These are phyloP conservation scores for Hetaerina americana DNA, from an alignment of 1,140 invertebrate genomes.

Conservation along the genomic window DNA sequence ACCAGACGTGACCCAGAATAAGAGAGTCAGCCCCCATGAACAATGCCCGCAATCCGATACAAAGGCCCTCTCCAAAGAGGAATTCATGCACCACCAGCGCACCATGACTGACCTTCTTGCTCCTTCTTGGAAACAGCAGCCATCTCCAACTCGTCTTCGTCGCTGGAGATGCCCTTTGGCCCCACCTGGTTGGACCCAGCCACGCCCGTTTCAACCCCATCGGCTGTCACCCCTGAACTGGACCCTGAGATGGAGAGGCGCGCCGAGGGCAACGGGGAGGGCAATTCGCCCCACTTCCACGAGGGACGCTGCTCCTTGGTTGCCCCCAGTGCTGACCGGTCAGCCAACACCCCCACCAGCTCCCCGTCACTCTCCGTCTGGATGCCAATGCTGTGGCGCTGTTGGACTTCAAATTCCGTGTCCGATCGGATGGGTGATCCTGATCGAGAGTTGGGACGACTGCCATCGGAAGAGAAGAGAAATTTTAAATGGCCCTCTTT, in stretches of 20 bases:
- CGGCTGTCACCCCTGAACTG: not conserved
- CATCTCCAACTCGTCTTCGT: conserved; percentile 16
- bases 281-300: conserved; percentile 97
- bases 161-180: conserved; percentile 15
- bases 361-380: conserved; percentile 9
- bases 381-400: conserved; percentile 9
- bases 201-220: not conserved
- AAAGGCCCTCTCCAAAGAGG: no score
- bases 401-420: conserved; percentile 73
- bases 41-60: no score
- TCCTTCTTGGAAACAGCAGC: conserved; percentile 4
- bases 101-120: conserved; percentile 12
- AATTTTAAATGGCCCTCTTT: conserved; percentile 21
- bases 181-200: conserved; percentile 6
- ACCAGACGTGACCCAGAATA: no score
- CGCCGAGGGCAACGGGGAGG: conserved; percentile 31
- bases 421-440: conserved; percentile 81
- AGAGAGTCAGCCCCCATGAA: no score
- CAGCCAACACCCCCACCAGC: not conserved
- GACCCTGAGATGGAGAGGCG: conserved; percentile 7
- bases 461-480: conserved; percentile 27
- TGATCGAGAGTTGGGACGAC: conserved; percentile 51
- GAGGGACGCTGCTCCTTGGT: conserved; percentile 34
- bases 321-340: conserved; percentile 7
- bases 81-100: no score